phyloP scores from a whole-genome alignment of 2,888 invertebrate species.

The Cybosia mesomella region DNA sequence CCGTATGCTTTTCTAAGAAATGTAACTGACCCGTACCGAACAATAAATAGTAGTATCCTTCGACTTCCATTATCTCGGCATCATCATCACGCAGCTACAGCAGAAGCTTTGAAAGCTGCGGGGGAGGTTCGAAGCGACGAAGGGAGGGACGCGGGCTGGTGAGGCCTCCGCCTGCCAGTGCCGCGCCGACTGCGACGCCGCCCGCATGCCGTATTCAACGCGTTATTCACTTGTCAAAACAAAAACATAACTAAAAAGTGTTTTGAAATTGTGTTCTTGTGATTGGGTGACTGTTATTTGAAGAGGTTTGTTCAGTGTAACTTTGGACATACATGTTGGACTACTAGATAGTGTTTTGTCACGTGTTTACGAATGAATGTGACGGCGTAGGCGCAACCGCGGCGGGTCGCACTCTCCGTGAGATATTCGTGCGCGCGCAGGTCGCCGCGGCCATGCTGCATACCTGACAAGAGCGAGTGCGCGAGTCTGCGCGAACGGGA shows the following conservation, averaged over 20 bases:
- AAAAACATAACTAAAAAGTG: constrained; percentile 78
- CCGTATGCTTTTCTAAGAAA: constrained; percentile 67
- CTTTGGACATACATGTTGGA: constrained; percentile 46
- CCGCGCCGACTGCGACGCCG: constrained; percentile 77
- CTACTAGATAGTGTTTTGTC: constrained; percentile 75
- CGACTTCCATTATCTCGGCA: constrained; percentile 83
- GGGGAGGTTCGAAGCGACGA: constrained; percentile 62
- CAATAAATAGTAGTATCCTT: constrained; percentile 84
- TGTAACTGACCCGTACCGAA: constrained; percentile 75
- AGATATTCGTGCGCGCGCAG: constrained; percentile 85
- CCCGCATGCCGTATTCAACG: constrained; percentile 70
- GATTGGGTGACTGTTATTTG: constrained; percentile 47
- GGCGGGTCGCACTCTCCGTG: constrained; percentile 83
- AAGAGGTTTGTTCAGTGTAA: constrained; percentile 42
- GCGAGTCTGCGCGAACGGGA: constrained; percentile 84
- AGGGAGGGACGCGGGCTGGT: constrained; percentile 74
- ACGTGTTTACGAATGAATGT: constrained; percentile 85
- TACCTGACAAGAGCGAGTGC: constrained; percentile 85
- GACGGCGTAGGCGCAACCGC: constrained; percentile 83
- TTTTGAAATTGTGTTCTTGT: constrained; percentile 62
- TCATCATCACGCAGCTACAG: constrained; percentile 82
- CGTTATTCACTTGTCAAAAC: constrained; percentile 60
- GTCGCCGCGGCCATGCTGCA: constrained; percentile 87
- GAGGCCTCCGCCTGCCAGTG: constrained; percentile 83
- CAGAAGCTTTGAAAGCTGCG: constrained; percentile 82